Base-by-base conservation (phyloP, 1,140 invertebrate species). In the Hetaerina americana region DNA sequence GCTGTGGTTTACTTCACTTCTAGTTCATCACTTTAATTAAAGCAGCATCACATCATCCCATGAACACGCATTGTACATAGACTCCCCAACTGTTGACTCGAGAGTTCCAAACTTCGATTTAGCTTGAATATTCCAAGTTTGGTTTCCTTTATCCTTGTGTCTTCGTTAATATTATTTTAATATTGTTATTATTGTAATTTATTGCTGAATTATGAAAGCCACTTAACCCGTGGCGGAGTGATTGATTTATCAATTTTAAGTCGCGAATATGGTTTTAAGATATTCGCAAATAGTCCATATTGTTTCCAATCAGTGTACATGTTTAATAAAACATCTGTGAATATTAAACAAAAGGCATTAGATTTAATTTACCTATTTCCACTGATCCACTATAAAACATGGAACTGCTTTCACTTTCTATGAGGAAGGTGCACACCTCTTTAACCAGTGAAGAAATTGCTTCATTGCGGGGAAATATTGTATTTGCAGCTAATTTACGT, bases 151-250 rank as follows among this genome's bases (percentile, higher is more conserved):
- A n/a, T n/a, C n/a, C n/a, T n/a, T n/a, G 40, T 57, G 40, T 57
- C 40, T 57, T 57, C 40, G 40, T 57, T 57, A 18, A 57, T 57
- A 57, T 57, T 57, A 57, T 18, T n/a, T 18, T 57, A n/a, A 57
- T 57, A 57, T 57, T 57, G 40, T 57, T 57, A 57, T 57, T n/a
- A 57, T 57, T 57, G 40, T 57, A 57, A 57, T 57, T 57, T 57
- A 57, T 57, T 57, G 40, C 40, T 57, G 40, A 57, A 57, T 57
- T 57, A 18, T 57, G 40, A 57, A 57, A 57, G 22, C 40, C 40
- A 57, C 40, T n/a, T n/a, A n/a, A n/a, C 15, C 40, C 40, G 40
- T 57, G 40, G 40, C 22, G 15, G 40, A 57, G 40, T 57, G 40
- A 57, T 57, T 57, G 40, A 18, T 57, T 57, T 57, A 57, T 57